These are phyloP conservation scores for Saccostrea cuccullata DNA, from an alignment of 1,140 invertebrate species.

Conservation along the genomic window DNA sequence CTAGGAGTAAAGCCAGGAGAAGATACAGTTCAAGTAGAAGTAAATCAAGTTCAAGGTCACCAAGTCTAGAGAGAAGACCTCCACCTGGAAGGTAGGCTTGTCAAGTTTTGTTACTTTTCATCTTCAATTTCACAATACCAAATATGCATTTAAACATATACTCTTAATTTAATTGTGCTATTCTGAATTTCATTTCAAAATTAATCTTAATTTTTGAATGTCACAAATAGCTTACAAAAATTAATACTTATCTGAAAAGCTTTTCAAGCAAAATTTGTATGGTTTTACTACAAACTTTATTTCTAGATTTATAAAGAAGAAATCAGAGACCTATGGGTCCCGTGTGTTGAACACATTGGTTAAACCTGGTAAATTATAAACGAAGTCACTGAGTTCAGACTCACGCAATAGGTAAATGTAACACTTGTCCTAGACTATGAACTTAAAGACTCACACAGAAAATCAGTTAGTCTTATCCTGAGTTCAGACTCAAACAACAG, in stretches of 20 bases:
- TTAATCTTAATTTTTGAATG: too few species aligned
- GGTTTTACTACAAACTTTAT: background rate
- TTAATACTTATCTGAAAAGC: too few species aligned
- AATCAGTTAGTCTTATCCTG: background rate
- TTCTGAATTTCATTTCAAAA: too few species aligned
- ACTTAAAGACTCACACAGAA: background rate
- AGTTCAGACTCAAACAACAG: conserved; percentile 47
- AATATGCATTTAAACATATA: too few species aligned
- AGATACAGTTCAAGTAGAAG: conserved; percentile 36
- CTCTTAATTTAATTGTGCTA: too few species aligned
- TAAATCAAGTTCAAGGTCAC: conserved; percentile 38
- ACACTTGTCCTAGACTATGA: background rate
- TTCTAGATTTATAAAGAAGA: conserved; percentile 59
- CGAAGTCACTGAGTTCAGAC: conserved; percentile 65
- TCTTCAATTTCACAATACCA: background rate
- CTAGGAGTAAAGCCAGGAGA: conserved; percentile 36
- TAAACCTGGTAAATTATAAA: conserved; percentile 72
- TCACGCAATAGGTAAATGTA: background rate
- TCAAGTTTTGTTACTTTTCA: conserved; percentile 38
- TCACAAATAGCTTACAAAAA: too few species aligned
- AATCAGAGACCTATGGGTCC: too few species aligned
- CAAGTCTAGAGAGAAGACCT: conserved; percentile 31
- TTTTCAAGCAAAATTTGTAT: too few species aligned
- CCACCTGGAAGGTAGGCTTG: conserved; percentile 41
- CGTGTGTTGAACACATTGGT: too few species aligned